Conservation (phyloP, 2,888 invertebrate species). For the Orthosia gothica region DNA sequence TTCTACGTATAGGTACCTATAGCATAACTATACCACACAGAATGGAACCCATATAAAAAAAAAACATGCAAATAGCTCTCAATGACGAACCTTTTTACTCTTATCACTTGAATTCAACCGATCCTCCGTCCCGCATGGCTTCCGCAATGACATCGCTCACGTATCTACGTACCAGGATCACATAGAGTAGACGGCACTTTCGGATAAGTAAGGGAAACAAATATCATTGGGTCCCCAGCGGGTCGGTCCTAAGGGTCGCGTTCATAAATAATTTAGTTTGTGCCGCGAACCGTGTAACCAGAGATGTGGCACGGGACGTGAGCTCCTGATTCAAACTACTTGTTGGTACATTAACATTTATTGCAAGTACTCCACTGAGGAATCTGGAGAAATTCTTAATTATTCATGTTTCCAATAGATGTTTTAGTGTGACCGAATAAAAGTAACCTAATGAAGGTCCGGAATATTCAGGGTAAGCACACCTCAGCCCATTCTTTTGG, state of each 20-base stretch:
- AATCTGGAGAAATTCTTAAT: not conserved
- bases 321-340: conserved; percentile 35
- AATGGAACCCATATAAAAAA: conserved; percentile 12
- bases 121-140: conserved; percentile 33
- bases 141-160: conserved; percentile 51
- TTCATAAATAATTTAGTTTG: conserved; percentile 78
- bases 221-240: conserved; percentile 59
- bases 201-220: conserved; percentile 66
- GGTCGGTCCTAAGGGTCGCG: conserved; percentile 59
- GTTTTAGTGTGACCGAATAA: not conserved
- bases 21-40: not conserved
- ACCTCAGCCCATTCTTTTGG: not conserved
- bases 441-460: not conserved
- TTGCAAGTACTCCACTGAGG: conserved; percentile 14
- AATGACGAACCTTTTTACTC: conserved; percentile 16
- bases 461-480: not conserved
- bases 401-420: conserved; percentile 13
- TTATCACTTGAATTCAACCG: conserved; percentile 37
- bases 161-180: conserved; percentile 56
- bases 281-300: conserved; percentile 59
- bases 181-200: conserved; percentile 57
- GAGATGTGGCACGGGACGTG: conserved; percentile 50
- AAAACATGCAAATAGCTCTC: conserved; percentile 32
- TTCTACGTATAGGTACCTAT: not conserved
- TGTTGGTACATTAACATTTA: conserved; percentile 41